A percentile compares a stretch with the other conserved stretches of the same genome.
phyloP scores from a whole-genome alignment of 2,797 vertebrate species.

The Peromyscus nudipes region DNA sequence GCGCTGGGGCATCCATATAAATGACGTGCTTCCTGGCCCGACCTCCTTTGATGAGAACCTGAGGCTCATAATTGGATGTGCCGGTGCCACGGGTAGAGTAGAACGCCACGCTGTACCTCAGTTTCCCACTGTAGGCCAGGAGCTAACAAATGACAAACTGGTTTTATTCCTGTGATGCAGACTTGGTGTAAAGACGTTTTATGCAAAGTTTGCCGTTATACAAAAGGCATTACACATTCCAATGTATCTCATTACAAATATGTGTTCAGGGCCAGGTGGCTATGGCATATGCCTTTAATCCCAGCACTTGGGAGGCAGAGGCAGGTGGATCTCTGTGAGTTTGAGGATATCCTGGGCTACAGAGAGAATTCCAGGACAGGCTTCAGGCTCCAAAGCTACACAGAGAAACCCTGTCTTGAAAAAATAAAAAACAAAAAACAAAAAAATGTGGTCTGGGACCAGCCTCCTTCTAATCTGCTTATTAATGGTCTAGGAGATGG shows the following conservation, averaged over 20 bases:
- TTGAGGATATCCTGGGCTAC: too few species aligned
- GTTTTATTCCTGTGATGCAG: slow-evolving; percentile 56
- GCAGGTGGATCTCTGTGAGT: too few species aligned
- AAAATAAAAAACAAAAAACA: too few species aligned
- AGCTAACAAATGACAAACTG: slow-evolving; percentile 88
- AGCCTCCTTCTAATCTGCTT: neutral
- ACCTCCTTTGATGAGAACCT: slow-evolving; percentile 95
- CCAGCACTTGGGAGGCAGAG: too few species aligned
- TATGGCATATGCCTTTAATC: too few species aligned
- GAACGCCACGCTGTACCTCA: slow-evolving; percentile 92
- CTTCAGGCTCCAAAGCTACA: too few species aligned
- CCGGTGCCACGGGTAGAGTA: slow-evolving; percentile 91
- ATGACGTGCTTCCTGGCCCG: slow-evolving; percentile 91
- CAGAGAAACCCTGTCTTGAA: too few species aligned
- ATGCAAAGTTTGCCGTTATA: neutral
- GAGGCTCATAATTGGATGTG: slow-evolving; percentile 94
- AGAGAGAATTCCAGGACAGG: too few species aligned
- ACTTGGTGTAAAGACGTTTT: slow-evolving; percentile 50
- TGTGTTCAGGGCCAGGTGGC: fast-evolving
- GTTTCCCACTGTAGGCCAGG: slow-evolving; percentile 93
- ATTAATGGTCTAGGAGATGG: neutral
- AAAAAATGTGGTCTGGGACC: neutral
- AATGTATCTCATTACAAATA: neutral
- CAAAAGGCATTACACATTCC: slow-evolving; percentile 59
- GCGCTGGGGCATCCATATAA: slow-evolving; percentile 90